phyloP scores from a whole-genome alignment of 2,797 vertebrate genomes.

The Hybognathus amarus region DNA sequence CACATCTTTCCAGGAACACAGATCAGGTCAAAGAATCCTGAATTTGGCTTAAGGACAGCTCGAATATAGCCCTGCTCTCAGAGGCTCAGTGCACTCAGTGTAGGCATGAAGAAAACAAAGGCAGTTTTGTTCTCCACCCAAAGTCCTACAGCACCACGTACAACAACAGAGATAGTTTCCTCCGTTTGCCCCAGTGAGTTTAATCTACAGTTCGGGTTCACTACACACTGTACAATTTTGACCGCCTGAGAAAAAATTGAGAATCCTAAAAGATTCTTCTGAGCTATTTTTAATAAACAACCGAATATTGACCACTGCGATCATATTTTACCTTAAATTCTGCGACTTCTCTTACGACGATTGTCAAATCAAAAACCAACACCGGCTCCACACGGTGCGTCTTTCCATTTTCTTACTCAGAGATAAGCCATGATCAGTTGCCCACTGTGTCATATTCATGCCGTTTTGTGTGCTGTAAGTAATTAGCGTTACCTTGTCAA shows the following conservation, averaged over 20 bases:
- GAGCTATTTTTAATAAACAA: background rate
- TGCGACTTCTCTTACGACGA: no score
- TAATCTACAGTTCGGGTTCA: background rate
- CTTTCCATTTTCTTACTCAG: no score
- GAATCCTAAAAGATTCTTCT: background rate
- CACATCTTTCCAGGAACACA: constrained; percentile 21
- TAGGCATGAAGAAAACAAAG: constrained; percentile 61
- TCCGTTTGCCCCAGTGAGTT: constrained; percentile 3
- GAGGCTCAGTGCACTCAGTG: constrained; percentile 55
- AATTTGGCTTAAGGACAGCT: constrained; percentile 55
- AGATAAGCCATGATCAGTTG: no score
- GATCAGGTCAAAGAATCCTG: constrained; percentile 55
- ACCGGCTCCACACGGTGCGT: no score
- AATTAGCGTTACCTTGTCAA: no score
- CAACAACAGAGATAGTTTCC: constrained; percentile 45
- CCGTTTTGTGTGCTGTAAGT: no score
- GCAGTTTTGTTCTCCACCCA: constrained; percentile 55
- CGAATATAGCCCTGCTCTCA: constrained; percentile 56
- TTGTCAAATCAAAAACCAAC: no score
- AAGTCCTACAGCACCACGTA: constrained; percentile 42
- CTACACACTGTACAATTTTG: background rate
- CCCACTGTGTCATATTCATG: no score
- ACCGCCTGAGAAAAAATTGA: background rate
- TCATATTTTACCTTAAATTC: no score
- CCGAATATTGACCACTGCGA: background rate